phyloP scores from a whole-genome alignment of 2,888 invertebrate genomes.

The Nephrotoma appendiculata region DNA sequence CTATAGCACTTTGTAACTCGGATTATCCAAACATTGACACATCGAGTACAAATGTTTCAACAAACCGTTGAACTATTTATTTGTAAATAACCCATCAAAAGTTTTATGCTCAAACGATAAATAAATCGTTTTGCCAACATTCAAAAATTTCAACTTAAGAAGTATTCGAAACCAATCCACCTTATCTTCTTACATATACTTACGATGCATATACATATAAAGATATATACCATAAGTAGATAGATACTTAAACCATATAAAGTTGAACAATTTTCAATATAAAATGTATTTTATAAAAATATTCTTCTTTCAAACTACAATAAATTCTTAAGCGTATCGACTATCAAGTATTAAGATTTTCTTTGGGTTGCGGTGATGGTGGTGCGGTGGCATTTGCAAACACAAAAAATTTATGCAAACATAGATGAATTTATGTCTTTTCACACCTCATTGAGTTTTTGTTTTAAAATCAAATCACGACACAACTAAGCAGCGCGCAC shows the following conservation, averaged over 20 bases:
- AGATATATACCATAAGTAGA: too few relatives aligned
- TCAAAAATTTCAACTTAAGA: neutral
- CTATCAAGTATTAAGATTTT: neutral
- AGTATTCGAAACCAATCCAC: neutral
- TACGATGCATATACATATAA: neutral
- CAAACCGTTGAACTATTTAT: neutral
- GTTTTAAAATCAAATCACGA: neutral
- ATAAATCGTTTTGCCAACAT: neutral
- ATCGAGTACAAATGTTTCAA: neutral
- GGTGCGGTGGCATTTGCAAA: neutral
- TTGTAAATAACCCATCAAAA: neutral
- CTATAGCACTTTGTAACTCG: neutral
- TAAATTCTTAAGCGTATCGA: neutral
- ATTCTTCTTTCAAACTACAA: neutral
- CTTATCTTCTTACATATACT: neutral
- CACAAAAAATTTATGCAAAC: neutral
- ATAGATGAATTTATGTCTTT: conserved; percentile 3
- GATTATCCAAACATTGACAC: neutral
- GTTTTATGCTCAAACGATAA: neutral
- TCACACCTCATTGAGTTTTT: neutral
- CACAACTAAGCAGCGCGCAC: neutral
- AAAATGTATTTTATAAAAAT: neutral
- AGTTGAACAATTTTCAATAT: neutral
- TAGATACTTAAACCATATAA: neutral
- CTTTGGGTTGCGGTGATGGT: neutral